These are phyloP conservation scores for Tursiops truncatus DNA, from an alignment of 2,113 vertebrate species.

Conservation along the genomic window DNA sequence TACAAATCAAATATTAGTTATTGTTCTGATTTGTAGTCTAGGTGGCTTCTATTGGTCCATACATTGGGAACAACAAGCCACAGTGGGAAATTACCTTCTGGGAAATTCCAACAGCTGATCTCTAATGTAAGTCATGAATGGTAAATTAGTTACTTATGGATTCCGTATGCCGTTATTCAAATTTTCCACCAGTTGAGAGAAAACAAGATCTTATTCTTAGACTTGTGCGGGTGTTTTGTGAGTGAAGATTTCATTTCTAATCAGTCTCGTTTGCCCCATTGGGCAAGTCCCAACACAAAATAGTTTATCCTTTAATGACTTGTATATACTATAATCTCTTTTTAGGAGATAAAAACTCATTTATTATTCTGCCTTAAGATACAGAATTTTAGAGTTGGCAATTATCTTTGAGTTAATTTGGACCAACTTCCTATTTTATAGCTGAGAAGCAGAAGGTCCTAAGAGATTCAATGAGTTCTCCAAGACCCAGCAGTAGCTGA, in stretches of 20 bases:
- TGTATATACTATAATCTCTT: background rate
- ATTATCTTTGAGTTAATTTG: background rate
- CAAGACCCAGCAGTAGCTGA: background rate
- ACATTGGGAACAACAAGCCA: background rate
- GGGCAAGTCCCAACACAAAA: background rate
- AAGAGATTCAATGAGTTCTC: background rate
- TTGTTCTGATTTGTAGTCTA: background rate
- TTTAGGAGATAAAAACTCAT: background rate
- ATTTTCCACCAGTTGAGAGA: background rate
- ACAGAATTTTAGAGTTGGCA: background rate
- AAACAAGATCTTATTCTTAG: slow-evolving; percentile 45
- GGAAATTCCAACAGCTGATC: slow-evolving; percentile 23
- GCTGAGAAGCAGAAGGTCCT: background rate
- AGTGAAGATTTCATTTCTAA: slow-evolving; percentile 33
- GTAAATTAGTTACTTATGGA: background rate
- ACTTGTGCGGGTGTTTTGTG: background rate
- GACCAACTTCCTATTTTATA: background rate
- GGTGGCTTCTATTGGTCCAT: background rate
- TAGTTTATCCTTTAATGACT: background rate
- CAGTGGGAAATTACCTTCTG: slow-evolving; percentile 45
- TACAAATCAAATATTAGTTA: background rate
- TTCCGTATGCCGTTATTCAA: background rate
- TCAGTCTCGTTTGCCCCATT: background rate
- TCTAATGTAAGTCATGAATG: background rate
- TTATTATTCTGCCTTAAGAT: background rate